Conservation (phyloP, 2,888 invertebrate genomes). For the Pollenia labialis region DNA sequence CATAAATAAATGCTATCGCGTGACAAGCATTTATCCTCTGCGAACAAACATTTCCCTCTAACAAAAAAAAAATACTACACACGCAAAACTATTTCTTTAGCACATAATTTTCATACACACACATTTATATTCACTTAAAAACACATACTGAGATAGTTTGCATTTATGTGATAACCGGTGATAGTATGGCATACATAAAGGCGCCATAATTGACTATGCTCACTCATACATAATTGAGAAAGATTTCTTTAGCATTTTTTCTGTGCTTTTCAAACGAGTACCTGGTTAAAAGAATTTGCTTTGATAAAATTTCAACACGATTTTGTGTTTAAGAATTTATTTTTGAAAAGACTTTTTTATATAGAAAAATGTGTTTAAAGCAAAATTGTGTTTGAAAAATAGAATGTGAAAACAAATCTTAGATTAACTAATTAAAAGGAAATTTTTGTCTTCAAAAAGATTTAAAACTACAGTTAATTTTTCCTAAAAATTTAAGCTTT, state of each 20-base stretch:
- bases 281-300: conserved; percentile 9
- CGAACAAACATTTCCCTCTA: background rate
- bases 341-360: background rate
- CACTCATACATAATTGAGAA: conserved; percentile 60
- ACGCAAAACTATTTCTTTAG: conserved; percentile 14
- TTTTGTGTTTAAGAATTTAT: background rate
- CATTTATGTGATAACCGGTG: background rate
- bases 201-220: conserved; percentile 66
- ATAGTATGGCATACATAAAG: conserved; percentile 55
- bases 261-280: background rate
- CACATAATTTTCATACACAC: conserved; percentile 3
- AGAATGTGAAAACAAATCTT: too few species aligned
- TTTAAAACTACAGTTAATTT: too few species aligned
- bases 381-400: background rate
- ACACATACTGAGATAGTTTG: background rate
- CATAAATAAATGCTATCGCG: conserved; percentile 70
- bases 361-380: background rate
- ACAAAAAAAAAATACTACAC: background rate
- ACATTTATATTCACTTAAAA: background rate
- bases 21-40: conserved; percentile 56
- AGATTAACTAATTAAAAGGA: too few species aligned
- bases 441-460: too few species aligned
- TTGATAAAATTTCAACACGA: conserved; percentile 42
- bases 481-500: too few species aligned
- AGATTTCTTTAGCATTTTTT: conserved; percentile 21